These are phyloP conservation scores for Athene noctua DNA, from an alignment of 2,113 vertebrate species.

Conservation along the genomic window DNA sequence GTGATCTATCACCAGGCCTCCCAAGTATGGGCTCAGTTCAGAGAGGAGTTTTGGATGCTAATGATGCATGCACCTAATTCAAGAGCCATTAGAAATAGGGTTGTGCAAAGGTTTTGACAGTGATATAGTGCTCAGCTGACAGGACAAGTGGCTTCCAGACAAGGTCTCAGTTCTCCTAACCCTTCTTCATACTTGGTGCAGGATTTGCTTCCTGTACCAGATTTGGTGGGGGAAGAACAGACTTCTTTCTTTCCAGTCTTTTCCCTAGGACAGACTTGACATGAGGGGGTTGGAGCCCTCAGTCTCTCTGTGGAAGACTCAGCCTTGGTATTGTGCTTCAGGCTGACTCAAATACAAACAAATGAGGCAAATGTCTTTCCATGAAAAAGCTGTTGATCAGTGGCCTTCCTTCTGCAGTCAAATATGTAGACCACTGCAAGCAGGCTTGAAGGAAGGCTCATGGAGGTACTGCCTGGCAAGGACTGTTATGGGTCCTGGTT, in stretches of 20 bases:
- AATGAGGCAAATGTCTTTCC: not conserved
- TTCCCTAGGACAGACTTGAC: not conserved
- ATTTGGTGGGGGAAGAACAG: not conserved
- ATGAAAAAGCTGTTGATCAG: not conserved
- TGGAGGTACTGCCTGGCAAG: not conserved
- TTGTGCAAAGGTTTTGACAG: not conserved
- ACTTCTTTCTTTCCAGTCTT: not conserved
- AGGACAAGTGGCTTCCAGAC: not conserved
- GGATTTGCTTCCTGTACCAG: not conserved
- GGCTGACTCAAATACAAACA: not conserved
- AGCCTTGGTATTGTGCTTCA: not conserved
- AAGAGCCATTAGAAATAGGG: not conserved
- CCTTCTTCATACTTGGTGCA: not conserved
- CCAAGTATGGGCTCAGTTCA: not conserved
- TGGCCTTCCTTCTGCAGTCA: not conserved
- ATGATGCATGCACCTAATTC: not conserved
- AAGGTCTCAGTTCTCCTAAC: not conserved
- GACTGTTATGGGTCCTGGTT: not conserved
- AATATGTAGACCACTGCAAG: not conserved
- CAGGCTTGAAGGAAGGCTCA: not conserved
- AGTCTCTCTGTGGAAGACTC: not conserved
- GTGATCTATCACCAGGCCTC: not conserved
- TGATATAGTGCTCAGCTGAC: not conserved
- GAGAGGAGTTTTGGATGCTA: not conserved
- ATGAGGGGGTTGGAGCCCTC: not conserved